These are phyloP conservation scores for Axea sp. DNA, from an alignment of 2,888 invertebrate species.

Conservation along the genomic window DNA sequence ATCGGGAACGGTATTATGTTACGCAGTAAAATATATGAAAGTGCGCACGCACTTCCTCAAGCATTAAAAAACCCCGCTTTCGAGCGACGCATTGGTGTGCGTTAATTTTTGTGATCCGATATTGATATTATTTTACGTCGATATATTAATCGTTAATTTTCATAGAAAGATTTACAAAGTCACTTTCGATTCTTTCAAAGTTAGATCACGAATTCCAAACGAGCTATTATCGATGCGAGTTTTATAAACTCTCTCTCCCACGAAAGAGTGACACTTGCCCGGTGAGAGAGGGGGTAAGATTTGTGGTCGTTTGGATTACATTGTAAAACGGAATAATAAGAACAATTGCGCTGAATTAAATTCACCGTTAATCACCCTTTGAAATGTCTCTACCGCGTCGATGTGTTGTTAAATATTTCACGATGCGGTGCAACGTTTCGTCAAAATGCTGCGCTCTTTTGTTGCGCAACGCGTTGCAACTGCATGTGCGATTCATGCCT, in stretches of 20 bases:
- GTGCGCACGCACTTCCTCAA: slow-evolving; percentile 19
- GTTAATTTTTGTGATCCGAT: slow-evolving; percentile 18
- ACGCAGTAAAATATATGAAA: slow-evolving; percentile 41
- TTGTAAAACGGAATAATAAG: no score
- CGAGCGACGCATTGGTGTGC: slow-evolving; percentile 11
- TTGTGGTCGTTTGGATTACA: not conserved
- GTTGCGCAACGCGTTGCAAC: no score
- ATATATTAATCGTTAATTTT: slow-evolving; percentile 31
- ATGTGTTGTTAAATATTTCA: no score
- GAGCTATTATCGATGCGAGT: slow-evolving; percentile 6
- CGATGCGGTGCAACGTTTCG: no score
- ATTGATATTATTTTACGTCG: slow-evolving; percentile 35
- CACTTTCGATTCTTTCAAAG: slow-evolving; percentile 19
- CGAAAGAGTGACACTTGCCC: slow-evolving; percentile 6
- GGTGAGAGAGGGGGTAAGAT: not conserved
- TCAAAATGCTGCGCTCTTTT: no score
- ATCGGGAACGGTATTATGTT: slow-evolving; percentile 24
- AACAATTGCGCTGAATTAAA: no score
- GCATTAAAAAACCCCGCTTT: slow-evolving; percentile 22
- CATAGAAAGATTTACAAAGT: slow-evolving; percentile 27
- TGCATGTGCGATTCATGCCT: no score
- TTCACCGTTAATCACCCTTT: no score
- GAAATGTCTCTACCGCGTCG: no score
- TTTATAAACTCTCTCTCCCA: slow-evolving; percentile 10
- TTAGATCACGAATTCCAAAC: slow-evolving; percentile 3